Base-by-base conservation (phyloP, 1,140 invertebrate genomes). In the Conopomorpha cramerella region DNA sequence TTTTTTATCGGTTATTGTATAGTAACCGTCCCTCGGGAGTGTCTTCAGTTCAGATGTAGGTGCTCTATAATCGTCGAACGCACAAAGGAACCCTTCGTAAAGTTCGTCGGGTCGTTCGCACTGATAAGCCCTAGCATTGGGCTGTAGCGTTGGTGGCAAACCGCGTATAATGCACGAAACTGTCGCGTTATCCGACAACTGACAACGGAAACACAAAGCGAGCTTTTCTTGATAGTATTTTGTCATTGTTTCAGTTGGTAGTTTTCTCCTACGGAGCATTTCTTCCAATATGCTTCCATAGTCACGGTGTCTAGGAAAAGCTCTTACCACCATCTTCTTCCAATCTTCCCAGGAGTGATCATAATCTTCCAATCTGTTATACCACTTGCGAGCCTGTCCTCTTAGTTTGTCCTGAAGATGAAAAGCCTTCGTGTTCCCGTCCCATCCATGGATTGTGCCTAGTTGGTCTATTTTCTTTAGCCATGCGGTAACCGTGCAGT, bases 351-450 rank as follows among this genome's bases (percentile, higher is more conserved):
- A 45, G 1, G 38, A n/a, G 28, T 26, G 15, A 8, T 40, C 14
- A 13, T 47, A 43, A 39, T 32, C 30, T 2, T 38, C 30, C 1
- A 45, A 31, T n/a, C 43, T 33, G 28, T 45, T 38, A 17, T 26
- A 45, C 43, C 43, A 45, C 16, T 30, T 30, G 8, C 34, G 8
- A 8, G 40, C 40, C 16, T 28, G 25, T 11, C 43, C 43, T 12
- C 29, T 17, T 11, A 45, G 47, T 43, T 43, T 51, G 33, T 41
- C 46, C 26, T 56, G 36, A n/a, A 38, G 53, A 16, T 41, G 46
- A 26, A 16, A 32, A 3, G 34, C 2, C 27, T 36, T 43, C 13
- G 35, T 36, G 11, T 43, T 37, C 8, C 38, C 40, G 8, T 29
- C 15, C 43, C 43, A 45, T 3, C 29, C 17, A 23, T 45, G 39